Base-by-base conservation (phyloP, 2,113 vertebrate genomes). In the Chinchilla lanigera region DNA sequence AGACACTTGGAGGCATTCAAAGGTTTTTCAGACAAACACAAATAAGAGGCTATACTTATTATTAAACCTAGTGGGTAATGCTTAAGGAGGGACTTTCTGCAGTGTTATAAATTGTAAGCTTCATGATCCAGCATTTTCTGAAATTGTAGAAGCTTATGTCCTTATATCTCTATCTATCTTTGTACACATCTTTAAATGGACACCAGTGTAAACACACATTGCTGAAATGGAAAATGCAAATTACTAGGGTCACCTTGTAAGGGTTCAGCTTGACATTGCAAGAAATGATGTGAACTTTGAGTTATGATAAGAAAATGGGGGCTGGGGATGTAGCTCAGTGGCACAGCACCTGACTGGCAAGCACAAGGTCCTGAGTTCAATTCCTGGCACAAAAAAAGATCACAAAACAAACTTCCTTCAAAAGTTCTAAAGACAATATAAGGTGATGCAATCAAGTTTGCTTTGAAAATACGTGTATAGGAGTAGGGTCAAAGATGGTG, bases 141-240 rank as follows among this genome's bases (percentile, higher is more conserved):
- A 75, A 94, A 97, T 87, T 94, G 24, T 93, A 90, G 54, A 97
- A 90, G 0, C 82, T 61, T 84, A 94, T 50, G 35, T 81, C 58
- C 30, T 78, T 30, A 30, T 61, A 56, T 16, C 19, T 38, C 2
- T 47, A 89, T 54, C 71, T 83, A 35, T 84, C 54, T 61, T 26
- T 35, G 84, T 16, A 28, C 67, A 44, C 54, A 91, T 56, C 89
- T 82, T 47, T 90, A 90, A 87, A 24, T 65, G 28, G 19, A 71
- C 12, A 87, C 38, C n/a, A 26, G 20, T 90, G 94, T 90, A 87
- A 97, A 38, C 28, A 19, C 41, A 94, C 13, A 52, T 86, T 54
- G 96, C 77, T 82, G 91, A 81, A 94, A 94, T 94, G 13, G 38
- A 61, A 93, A 86, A 54, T 86, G 16, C 82, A 67, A 90, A 85